Evolutionary conservation across 2,113 vertebrate genomes (phyloP).

Genomic region (Phyllostomus hastatus): DNA sequence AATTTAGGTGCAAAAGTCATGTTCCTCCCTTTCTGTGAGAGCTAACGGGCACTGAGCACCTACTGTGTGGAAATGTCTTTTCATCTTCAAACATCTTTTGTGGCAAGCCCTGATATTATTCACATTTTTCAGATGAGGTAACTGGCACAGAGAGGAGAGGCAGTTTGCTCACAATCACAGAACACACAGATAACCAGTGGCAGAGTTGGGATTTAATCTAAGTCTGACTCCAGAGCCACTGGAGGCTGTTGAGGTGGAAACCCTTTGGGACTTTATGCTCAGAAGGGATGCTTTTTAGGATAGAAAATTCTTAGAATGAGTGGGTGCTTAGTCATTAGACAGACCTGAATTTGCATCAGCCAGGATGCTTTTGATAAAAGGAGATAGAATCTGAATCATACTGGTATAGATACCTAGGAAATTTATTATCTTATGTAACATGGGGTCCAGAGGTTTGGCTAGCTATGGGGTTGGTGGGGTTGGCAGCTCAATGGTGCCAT

Average conservation of each 20-base stretch:
- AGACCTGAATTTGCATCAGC: not conserved
- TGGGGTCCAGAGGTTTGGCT: not conserved
- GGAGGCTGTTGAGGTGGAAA: not conserved
- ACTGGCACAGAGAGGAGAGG: not conserved
- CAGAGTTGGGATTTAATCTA: not conserved
- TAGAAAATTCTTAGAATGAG: not conserved
- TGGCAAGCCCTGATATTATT: not conserved
- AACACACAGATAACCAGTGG: not conserved
- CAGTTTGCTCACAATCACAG: not conserved
- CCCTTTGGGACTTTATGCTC: not conserved
- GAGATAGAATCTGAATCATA: not conserved
- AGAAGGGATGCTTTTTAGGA: not conserved
- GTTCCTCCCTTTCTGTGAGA: not conserved
- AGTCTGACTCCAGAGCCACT: not conserved
- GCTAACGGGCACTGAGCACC: not conserved
- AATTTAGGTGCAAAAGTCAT: not conserved
- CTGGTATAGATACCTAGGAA: not conserved
- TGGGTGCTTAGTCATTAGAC: not conserved
- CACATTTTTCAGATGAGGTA: not conserved
- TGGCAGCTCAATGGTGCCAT: not conserved
- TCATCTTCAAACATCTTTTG: not conserved
- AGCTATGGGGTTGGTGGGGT: not conserved
- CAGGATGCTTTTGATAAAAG: not conserved
- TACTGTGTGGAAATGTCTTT: not conserved
- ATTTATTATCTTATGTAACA: not conserved